Conservation (phyloP, 2,888 invertebrate genomes). For the Noctua pronuba region DNA sequence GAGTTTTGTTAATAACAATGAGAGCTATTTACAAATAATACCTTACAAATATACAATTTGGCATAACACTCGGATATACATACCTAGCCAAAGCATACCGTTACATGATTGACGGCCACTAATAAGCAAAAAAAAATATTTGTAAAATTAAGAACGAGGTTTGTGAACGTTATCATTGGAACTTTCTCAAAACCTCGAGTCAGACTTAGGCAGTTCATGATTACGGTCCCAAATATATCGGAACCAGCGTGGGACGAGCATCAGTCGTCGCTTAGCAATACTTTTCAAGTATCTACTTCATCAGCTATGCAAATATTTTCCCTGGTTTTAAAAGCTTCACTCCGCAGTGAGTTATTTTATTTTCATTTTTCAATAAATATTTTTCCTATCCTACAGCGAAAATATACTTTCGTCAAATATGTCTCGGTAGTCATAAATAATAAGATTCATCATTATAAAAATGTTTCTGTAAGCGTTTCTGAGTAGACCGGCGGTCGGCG, state of each 20-base stretch:
- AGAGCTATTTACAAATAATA: conserved; percentile 27
- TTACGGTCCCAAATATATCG: conserved; percentile 37
- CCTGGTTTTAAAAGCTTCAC: conserved; percentile 33
- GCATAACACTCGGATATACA: conserved; percentile 23
- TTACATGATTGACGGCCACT: conserved; percentile 17
- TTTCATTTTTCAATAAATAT: conserved; percentile 23
- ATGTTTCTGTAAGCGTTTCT: conserved; percentile 68
- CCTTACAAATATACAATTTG: conserved; percentile 44
- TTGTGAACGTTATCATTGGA: conserved; percentile 34
- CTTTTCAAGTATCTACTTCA: conserved; percentile 16
- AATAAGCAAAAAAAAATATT: conserved; percentile 26
- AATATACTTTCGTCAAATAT: conserved; percentile 41
- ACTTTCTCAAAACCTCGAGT: conserved; percentile 42
- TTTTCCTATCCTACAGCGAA: conserved; percentile 19
- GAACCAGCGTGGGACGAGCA: conserved; percentile 52
- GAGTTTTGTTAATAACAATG: conserved; percentile 10
- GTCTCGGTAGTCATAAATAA: conserved; percentile 66
- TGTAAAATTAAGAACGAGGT: conserved; percentile 2
- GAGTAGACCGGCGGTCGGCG: conserved; percentile 63
- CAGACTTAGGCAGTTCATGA: conserved; percentile 41
- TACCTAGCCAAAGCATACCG: conserved; percentile 12
- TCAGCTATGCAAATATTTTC: background rate
- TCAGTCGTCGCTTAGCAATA: conserved; percentile 42
- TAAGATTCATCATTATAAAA: conserved; percentile 73
- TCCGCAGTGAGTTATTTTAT: conserved; percentile 18